Percentiles rank a stretch among this genome's conserved stretches.
phyloP scores from a whole-genome alignment of 2,113 vertebrate species.

The pig (Sus scrofa) region T2T-Sscrofa CM000816.6:48079001-48079500 shows the following conservation, averaged over 20 bases:
- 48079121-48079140: constrained; percentile 86
- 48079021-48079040: constrained; percentile 82
- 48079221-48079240: constrained; percentile 74
- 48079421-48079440: constrained; percentile 86
- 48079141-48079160: constrained; percentile 85
- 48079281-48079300: constrained; percentile 83
- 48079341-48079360: constrained; percentile 79
- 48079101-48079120: constrained; percentile 89
- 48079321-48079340: constrained; percentile 79
- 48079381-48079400: constrained; percentile 78
- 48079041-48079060: constrained; percentile 83
- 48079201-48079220: constrained; percentile 76
- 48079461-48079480: constrained; percentile 80
- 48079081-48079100: constrained; percentile 90
- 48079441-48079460: constrained; percentile 79
- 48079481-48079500: constrained; percentile 82
- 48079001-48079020: constrained; percentile 79
- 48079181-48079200: constrained; percentile 72
- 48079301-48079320: constrained; percentile 82
- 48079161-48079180: constrained; percentile 66
- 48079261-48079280: constrained; percentile 57
- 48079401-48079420: constrained; percentile 68
- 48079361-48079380: constrained; percentile 66
- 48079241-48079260: not conserved
- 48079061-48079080: constrained; percentile 84